A percentile compares a stretch with the other conserved stretches of the same genome.
phyloP scores from a whole-genome alignment of 2,888 invertebrate genomes.

The Atrina japonica region DNA sequence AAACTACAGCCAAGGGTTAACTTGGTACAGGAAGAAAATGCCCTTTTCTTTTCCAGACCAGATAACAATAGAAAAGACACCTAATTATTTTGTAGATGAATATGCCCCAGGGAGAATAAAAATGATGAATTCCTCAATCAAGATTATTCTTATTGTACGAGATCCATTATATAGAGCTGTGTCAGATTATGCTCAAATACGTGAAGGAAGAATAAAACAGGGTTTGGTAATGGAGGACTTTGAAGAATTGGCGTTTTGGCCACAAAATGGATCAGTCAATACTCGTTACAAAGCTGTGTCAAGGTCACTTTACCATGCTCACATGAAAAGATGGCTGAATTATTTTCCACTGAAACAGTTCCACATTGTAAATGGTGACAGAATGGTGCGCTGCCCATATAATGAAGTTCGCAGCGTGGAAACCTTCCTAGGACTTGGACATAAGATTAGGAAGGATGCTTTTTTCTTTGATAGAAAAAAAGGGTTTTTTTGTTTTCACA shows the following conservation, averaged over 20 bases:
- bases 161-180: slow-evolving; percentile 97
- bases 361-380: slow-evolving; percentile 89
- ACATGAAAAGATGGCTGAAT: slow-evolving; percentile 94
- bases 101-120: slow-evolving; percentile 96
- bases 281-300: slow-evolving; percentile 79
- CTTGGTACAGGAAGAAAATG: slow-evolving; percentile 94
- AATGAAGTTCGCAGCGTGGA: slow-evolving; percentile 69
- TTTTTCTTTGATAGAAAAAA: slow-evolving; percentile 98
- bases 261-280: slow-evolving; percentile 77
- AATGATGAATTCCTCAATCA: slow-evolving; percentile 94
- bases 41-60: slow-evolving; percentile 94
- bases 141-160: slow-evolving; percentile 94
- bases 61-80: slow-evolving; percentile 97
- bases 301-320: slow-evolving; percentile 82
- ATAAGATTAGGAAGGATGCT: slow-evolving; percentile 84
- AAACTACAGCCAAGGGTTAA: slow-evolving; percentile 93
- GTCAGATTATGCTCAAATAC: slow-evolving; percentile 96
- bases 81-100: slow-evolving; percentile 97
- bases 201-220: slow-evolving; percentile 76
- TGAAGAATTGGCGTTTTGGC: slow-evolving; percentile 77
- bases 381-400: slow-evolving; percentile 65
- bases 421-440: slow-evolving; percentile 68
- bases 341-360: slow-evolving; percentile 95
- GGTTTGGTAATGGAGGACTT: slow-evolving; percentile 72
- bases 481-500: slow-evolving; percentile 93